Percentiles rank a stretch among this genome's conserved stretches.
These are phyloP conservation scores for Rhea pennata DNA, from an alignment of 2,113 vertebrate genomes.

Conservation along the genomic window DNA sequence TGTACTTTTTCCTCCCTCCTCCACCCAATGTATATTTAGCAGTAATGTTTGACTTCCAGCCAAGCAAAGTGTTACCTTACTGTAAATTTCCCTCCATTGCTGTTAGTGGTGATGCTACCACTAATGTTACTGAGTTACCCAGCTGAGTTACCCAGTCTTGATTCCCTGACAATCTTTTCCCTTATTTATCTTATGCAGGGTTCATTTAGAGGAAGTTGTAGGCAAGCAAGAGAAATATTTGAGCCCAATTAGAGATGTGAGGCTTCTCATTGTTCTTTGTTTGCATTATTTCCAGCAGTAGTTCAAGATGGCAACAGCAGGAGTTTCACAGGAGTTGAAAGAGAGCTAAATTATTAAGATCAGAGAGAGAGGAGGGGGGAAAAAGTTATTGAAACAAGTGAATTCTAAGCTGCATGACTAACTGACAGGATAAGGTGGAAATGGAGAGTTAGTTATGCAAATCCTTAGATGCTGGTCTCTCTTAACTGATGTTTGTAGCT, in stretches of 20 bases:
- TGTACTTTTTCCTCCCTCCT: not conserved
- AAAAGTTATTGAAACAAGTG: not conserved
- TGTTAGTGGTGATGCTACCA: not conserved
- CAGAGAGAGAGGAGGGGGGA: not conserved
- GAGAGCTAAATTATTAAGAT: not conserved
- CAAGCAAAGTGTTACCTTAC: not conserved
- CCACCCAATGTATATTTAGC: fast-evolving
- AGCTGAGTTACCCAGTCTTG: not conserved
- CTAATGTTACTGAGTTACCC: fast-evolving
- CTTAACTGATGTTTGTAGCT: not conserved
- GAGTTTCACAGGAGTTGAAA: not conserved
- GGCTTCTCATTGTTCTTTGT: fast-evolving
- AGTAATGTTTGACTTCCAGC: not conserved
- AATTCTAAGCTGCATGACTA: not conserved
- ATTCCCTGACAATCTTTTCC: not conserved
- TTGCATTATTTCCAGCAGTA: not conserved
- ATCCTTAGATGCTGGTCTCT: not conserved
- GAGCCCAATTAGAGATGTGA: not conserved
- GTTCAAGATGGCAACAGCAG: fast-evolving
- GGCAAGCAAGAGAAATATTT: not conserved
- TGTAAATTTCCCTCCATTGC: fast-evolving
- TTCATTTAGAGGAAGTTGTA: not conserved
- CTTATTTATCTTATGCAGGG: not conserved
- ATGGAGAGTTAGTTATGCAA: not conserved
- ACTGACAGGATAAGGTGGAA: not conserved